Conservation (phyloP, 2,797 vertebrate genomes). For the Protosalanx chinensis region DNA sequence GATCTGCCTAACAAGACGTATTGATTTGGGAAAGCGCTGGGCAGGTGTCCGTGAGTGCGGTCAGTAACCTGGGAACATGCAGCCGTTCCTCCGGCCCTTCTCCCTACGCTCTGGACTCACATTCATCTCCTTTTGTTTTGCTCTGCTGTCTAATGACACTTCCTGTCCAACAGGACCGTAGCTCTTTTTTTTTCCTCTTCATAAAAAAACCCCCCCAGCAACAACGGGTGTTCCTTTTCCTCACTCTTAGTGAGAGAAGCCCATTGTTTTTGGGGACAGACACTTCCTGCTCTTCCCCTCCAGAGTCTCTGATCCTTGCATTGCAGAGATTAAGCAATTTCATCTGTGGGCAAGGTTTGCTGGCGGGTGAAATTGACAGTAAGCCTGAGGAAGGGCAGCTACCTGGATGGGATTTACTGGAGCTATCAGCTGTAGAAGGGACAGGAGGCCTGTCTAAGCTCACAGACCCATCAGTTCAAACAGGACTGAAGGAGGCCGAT, state of each 20-base stretch:
- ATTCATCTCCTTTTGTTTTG: conserved; percentile 42
- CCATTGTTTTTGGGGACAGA: conserved; percentile 59
- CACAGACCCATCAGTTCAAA: background rate
- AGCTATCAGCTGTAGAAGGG: conserved; percentile 19
- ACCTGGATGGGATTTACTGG: conserved; percentile 34
- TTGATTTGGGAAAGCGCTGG: too few species aligned
- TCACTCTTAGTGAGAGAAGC: conserved; percentile 47
- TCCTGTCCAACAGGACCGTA: conserved; percentile 49
- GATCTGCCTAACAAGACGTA: too few species aligned
- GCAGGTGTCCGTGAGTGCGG: background rate
- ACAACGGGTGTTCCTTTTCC: conserved; percentile 52
- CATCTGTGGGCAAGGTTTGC: conserved; percentile 36
- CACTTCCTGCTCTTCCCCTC: conserved; percentile 57
- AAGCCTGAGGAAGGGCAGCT: conserved; percentile 6
- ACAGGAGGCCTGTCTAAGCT: background rate
- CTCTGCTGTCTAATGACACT: conserved; percentile 46
- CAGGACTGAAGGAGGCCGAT: background rate
- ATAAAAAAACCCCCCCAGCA: conserved; percentile 20
- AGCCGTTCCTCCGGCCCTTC: background rate
- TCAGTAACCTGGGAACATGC: background rate
- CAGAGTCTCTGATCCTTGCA: conserved; percentile 44
- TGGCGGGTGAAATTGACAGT: conserved; percentile 10
- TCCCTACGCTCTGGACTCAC: background rate
- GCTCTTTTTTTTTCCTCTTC: background rate
- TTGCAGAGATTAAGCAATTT: conserved; percentile 50